Evolutionary conservation across 2,888 invertebrate species (phyloP), one percentile per base, ranked within the genome.

Genomic region (Dryococelus australis): DNA sequence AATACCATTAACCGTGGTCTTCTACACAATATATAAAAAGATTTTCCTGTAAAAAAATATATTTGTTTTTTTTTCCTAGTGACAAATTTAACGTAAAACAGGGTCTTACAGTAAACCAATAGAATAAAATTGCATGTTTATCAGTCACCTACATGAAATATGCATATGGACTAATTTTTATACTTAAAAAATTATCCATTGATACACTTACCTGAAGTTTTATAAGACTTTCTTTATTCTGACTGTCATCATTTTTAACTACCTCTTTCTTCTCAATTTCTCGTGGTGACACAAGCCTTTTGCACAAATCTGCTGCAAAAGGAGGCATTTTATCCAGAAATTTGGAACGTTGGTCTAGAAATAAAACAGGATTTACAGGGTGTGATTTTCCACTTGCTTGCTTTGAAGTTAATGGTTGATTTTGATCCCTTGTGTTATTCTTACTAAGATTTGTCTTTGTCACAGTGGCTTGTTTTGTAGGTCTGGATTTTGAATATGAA

Each of bases 241-340:
- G 84, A 53, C 24, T 27, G 26, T 16, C 65, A n/a, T 65, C 35
- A 84, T 65, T 65, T 24, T 87, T 51, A 16, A 78, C 47, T 13
- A 65, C 13, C 13, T 83, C 86, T 27, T 26, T 43, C 8, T 20
- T 43, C 26, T 65, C 84, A 12, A 83, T 86, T 43, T 85, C 87
- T 84, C 88, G 88, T 16, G 81, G 87, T 51, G 89, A 88, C 9
- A 88, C 65, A 27, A 88, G 87, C 80, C 88, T 87, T 53, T 89
- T 86, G 16, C 88, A 88, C 20, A 88, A 86, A 85, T 89, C 89
- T 79, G 86, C 84, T 43, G 87, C 87, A 87, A 89, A 89, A 27
- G 89, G 89, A 43, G 89, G 89, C 89, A 89, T 89, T 79, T 87
- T 87, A 35, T 87, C 85, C 9, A 89, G 86, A 83, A 88, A 89